Evolutionary conservation across 2,113 vertebrate genomes (phyloP).

Genomic region (Dicrurus megarhynchus): DNA sequence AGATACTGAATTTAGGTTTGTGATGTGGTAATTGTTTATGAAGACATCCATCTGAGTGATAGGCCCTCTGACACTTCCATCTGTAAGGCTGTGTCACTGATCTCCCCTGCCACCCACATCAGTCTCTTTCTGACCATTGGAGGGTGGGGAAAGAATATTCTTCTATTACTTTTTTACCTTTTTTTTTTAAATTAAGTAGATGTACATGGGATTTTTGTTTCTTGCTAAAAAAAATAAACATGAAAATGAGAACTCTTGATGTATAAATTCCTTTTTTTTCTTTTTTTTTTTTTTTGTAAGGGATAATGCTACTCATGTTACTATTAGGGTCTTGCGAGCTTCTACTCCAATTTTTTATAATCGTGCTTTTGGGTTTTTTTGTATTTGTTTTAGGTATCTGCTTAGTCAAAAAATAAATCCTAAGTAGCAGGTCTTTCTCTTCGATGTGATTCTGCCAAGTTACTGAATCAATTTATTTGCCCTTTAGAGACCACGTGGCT

Average conservation of each 20-base stretch:
- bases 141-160: background rate
- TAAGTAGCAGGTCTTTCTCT: background rate
- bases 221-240: background rate
- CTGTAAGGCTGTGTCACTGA: background rate
- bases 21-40: conserved; percentile 31
- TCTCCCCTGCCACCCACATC: background rate
- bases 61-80: background rate
- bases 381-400: background rate
- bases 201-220: background rate
- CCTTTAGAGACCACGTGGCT: background rate
- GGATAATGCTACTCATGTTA: background rate
- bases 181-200: background rate
- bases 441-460: background rate
- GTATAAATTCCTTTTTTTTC: accelerated
- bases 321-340: background rate
- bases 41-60: background rate
- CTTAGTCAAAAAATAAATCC: background rate
- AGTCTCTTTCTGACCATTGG: background rate
- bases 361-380: too few species aligned
- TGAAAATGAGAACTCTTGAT: background rate
- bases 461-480: background rate
- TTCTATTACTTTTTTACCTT: background rate
- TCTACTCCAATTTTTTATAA: background rate
- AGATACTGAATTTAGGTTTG: conserved; percentile 27
- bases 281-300: background rate